A percentile compares a stretch with the other conserved stretches of the same genome.
Conservation (phyloP, 2,888 invertebrate genomes). For the Rhagonycha fulva region DNA sequence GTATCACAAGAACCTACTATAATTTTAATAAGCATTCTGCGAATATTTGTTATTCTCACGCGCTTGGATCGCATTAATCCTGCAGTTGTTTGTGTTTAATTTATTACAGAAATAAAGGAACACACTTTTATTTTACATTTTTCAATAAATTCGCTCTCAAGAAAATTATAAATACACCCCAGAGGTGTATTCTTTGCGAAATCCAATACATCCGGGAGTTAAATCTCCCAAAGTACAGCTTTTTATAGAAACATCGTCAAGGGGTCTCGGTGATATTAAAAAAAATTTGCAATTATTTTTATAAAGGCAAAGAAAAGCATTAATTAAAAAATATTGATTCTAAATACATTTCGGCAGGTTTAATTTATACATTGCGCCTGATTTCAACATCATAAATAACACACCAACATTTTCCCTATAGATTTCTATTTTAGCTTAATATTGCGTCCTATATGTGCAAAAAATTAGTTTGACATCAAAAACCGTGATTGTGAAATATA, state of each 20-base stretch:
- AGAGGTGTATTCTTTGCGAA: background rate
- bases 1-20: background rate
- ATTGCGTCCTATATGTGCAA: no score
- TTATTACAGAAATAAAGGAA: background rate
- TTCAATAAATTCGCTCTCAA: background rate
- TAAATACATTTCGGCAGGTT: background rate
- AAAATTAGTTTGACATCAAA: no score
- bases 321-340: background rate
- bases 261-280: background rate
- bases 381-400: no score
- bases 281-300: background rate
- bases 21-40: background rate
- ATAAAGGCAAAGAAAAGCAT: background rate
- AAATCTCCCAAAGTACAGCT: background rate
- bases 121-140: background rate
- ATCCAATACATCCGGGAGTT: background rate
- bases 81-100: background rate
- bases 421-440: no score
- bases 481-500: no score
- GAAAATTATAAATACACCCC: background rate
- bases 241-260: background rate
- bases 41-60: background rate
- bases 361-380: background rate
- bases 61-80: background rate
- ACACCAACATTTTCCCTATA: no score